Base-by-base conservation (phyloP, 2,113 vertebrate genomes). In the Neolamprologus fasciatus region DNA sequence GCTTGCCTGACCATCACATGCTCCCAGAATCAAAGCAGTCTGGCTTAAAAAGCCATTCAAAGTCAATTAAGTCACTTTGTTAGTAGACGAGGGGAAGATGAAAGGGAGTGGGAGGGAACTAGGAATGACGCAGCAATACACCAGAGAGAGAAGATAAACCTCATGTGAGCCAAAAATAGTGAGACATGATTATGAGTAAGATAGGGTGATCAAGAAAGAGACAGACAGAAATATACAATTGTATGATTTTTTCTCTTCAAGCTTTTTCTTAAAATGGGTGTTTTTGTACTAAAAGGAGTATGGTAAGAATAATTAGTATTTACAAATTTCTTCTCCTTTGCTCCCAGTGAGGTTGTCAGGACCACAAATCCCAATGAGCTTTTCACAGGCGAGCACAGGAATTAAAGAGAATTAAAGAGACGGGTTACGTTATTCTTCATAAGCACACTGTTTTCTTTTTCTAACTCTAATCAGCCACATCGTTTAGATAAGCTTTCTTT, bases 401-500 rank as follows among this genome's bases (percentile, higher is more conserved):
- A 86, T 89, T 73, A 80, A 51, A 51, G 21, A 51, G 68, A 85
- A 86, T 89, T 80, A 81, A 57, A 51, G 14, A 17, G 63, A 63
- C 1, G 13, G 81, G 57, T 93, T 90, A 50, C 35, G 47, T 87
- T 82, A 88, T 87, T 40, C 19, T 86, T 78, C 58, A 57, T 66
- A 84, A 91, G 63, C 63, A 12, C 53, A 11, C 35, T 82, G 84
- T 92, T 91, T 90, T 85, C 79, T 80, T 91, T 86, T 61, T 23
- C 87, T 50, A 82, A 10, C 21, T 68, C 81, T 89, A 91, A 91
- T 88, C 90, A 42, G 82, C 63, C 82, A 58, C 42, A 78, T 85
- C 37, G 6, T 84, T 88, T 79, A 91, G 86, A 90, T 86, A 93
- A 91, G 90, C 87, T 90, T 93, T 87, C 63, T 88, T 89, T 85